Base-by-base conservation (phyloP, 2,113 vertebrate genomes). In the Seriola quinqueradiata region DNA sequence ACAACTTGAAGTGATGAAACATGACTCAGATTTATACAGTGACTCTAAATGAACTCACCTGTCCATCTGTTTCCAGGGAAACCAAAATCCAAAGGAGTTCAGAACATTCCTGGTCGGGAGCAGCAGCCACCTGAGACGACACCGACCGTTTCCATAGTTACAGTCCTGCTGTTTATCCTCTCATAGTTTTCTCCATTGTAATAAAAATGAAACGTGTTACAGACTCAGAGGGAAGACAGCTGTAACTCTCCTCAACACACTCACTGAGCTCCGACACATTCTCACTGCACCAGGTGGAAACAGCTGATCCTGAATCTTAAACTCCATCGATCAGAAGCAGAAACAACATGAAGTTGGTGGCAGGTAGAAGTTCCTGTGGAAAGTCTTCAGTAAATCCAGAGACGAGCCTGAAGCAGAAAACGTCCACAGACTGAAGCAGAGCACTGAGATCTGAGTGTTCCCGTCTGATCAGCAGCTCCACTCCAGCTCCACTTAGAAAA, bases 401-500 rank as follows among this genome's bases (percentile, higher is more conserved):
- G 66, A 75, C 25, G 44, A 82, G 60, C 90, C 38, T 7, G 58
- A 74, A 75, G 75, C 44, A 8, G 65, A 67, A 73, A 36, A 81
- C 80, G 87, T 81, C 87, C 54, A 46, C 64, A 86, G 25, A 28
- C 25, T 28, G 38, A 76, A 79, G 81, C 82, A 82, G 87, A 54
- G 13, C 79, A 79, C 85, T 13, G 76, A 86, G 84, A 88, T 83
- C 61, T 74, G 77, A 84, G 82, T 87, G 78, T 89, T 90, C 86
- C 86, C 86, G 74, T 25, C 85, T 91, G 88, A 91, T 89, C 83
- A 92, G 85, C 88, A 71, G 71, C 88, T 74, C 58, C 87, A 88
- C 90, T 91, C 87, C 79, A 66, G 81, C 81, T 90, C 86, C 88
- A 88, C 90, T 93, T 90, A 84, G 79, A 87, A 88, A 91, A 85